Percentiles rank a stretch among this genome's conserved stretches.
Evolutionary conservation across 2,113 vertebrate species (phyloP).

Genomic region (Ageneiosus marmoratus): DNA sequence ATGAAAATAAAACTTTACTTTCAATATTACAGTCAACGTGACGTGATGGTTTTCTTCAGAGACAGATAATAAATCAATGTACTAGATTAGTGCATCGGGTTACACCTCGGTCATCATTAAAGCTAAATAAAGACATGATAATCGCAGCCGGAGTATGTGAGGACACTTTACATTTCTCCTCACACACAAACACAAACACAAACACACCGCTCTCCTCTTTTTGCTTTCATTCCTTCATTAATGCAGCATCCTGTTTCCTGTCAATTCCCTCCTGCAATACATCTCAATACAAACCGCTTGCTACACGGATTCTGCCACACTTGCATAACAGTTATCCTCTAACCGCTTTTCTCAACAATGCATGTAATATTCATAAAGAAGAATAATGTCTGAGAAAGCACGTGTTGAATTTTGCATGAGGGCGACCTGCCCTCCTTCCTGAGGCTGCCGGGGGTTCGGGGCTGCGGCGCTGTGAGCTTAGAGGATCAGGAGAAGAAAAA

Average conservation of each 20-base stretch:
- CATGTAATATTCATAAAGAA: slow-evolving; percentile 79
- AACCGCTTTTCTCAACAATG: slow-evolving; percentile 69
- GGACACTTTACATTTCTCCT: not conserved
- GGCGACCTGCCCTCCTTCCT: slow-evolving; percentile 28
- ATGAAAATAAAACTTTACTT: too few relatives aligned
- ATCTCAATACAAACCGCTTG: slow-evolving; percentile 59
- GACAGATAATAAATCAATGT: not conserved
- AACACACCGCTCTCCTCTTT: not conserved
- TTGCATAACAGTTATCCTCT: slow-evolving; percentile 57
- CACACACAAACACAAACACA: slow-evolving; percentile 6
- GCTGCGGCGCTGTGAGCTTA: slow-evolving; percentile 2
- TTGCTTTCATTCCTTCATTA: slow-evolving; percentile 25
- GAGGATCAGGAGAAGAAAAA: not conserved
- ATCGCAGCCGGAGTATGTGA: not conserved
- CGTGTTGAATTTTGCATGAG: slow-evolving; percentile 81
- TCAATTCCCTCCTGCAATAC: slow-evolving; percentile 36
- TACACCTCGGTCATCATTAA: not conserved
- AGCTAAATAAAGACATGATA: not conserved
- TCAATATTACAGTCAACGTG: too few relatives aligned
- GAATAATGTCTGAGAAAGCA: slow-evolving; percentile 68
- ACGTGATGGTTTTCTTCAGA: too few relatives aligned
- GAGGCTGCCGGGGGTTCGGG: slow-evolving; percentile 1
- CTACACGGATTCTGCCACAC: slow-evolving; percentile 68
- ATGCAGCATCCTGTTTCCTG: slow-evolving; percentile 41
- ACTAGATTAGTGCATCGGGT: not conserved